Conservation (phyloP, 2,113 vertebrate genomes). For the Toxotes jaculatrix region DNA sequence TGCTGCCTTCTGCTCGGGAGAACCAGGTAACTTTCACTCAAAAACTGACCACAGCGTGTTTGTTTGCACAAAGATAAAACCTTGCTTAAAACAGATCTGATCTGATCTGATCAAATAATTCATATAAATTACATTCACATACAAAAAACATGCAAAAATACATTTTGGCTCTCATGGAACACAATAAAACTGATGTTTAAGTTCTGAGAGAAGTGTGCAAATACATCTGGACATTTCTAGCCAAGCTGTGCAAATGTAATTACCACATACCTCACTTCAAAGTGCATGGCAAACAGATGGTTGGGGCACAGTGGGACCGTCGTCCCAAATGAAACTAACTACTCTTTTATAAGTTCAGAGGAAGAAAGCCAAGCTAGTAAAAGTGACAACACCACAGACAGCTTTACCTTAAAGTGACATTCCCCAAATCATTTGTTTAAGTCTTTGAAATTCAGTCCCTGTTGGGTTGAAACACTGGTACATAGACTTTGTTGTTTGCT, state of each 20-base stretch:
- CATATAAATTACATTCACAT: neutral
- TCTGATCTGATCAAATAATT: no score
- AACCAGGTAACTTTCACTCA: constrained; percentile 12
- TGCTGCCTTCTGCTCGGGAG: neutral
- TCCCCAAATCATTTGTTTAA: neutral
- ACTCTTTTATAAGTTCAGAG: constrained; percentile 3
- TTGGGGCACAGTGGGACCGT: neutral
- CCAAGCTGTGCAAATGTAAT: constrained; percentile 41
- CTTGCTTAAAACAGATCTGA: neutral
- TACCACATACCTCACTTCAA: constrained; percentile 30
- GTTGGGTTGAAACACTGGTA: neutral
- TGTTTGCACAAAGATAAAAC: constrained; percentile 13
- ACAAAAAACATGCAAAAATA: neutral
- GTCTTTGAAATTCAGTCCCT: neutral
- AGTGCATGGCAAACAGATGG: constrained; percentile 36
- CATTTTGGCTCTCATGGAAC: neutral
- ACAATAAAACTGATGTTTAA: neutral
- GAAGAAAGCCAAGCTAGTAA: neutral
- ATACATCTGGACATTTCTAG: constrained; percentile 1
- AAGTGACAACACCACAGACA: neutral
- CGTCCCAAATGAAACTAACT: neutral
- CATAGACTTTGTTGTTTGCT: neutral
- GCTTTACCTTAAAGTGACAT: neutral
- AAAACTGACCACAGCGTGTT: neutral
- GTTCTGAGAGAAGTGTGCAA: constrained; percentile 15